These are phyloP conservation scores for Holacanthus passer DNA, from an alignment of 2,113 vertebrate species.

Conservation along the genomic window DNA sequence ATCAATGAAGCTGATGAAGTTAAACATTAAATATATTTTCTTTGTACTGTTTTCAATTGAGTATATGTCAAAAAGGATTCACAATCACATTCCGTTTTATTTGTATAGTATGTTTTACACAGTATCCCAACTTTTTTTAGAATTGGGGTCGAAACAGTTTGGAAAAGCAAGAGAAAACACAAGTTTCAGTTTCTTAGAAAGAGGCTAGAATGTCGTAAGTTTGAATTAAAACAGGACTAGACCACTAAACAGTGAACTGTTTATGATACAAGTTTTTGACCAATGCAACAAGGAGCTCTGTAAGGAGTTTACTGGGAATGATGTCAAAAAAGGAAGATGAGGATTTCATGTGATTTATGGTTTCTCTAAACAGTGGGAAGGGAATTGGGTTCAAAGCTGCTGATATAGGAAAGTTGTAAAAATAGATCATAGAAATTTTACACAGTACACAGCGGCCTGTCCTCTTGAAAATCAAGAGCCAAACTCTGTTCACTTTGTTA, in stretches of 20 bases:
- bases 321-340: slow-evolving; percentile 13
- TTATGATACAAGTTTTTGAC: background rate
- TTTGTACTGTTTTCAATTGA: too few species aligned
- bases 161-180: too few species aligned
- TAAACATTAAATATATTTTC: too few species aligned
- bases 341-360: slow-evolving; percentile 3
- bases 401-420: background rate
- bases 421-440: background rate
- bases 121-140: too few species aligned
- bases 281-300: background rate
- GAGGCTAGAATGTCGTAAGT: background rate
- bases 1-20: too few species aligned
- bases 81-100: too few species aligned
- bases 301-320: background rate
- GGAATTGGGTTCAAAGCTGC: background rate
- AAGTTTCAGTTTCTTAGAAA: background rate
- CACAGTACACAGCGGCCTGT: background rate
- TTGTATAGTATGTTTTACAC: too few species aligned
- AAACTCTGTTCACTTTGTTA: background rate
- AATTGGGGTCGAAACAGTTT: too few species aligned
- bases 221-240: background rate
- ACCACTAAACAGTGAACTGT: background rate
- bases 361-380: background rate
- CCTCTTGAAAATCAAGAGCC: background rate
- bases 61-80: too few species aligned